Percentiles rank a stretch among this genome's conserved stretches.
phyloP scores from a whole-genome alignment of 92 coral and sea anemone genomes.

The Porites evermanni region DNA sequence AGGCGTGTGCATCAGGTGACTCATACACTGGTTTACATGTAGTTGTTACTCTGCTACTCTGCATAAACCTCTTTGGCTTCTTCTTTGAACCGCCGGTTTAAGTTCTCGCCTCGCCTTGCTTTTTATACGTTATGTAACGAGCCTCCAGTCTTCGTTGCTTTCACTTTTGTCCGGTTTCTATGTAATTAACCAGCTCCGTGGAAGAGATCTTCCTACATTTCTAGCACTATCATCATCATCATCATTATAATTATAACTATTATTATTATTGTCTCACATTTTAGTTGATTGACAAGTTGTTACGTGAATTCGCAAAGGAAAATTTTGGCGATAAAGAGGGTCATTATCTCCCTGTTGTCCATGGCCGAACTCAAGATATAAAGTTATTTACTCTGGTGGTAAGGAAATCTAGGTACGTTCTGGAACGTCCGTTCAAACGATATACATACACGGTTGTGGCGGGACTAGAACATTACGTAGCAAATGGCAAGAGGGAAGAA shows the following conservation, averaged over 20 bases:
- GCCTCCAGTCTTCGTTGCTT: too few relatives aligned
- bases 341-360: background rate
- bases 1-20: too few relatives aligned
- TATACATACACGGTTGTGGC: background rate
- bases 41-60: too few relatives aligned
- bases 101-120: too few relatives aligned
- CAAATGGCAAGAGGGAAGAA: background rate
- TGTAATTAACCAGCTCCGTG: too few relatives aligned
- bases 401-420: background rate
- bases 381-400: background rate
- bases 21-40: too few relatives aligned
- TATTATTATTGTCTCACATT: background rate
- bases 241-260: too few relatives aligned
- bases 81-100: too few relatives aligned
- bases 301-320: background rate
- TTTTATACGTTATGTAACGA: too few relatives aligned
- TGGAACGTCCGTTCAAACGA: slow-evolving; percentile 2
- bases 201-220: too few relatives aligned
- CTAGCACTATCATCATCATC: background rate
- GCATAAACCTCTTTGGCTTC: too few relatives aligned
- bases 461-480: slow-evolving; percentile 2
- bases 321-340: background rate
- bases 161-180: too few relatives aligned
- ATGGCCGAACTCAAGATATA: background rate
- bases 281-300: slow-evolving; percentile 3